phyloP scores from a whole-genome alignment of 1,140 invertebrate genomes.

The Penaeus vannamei region DNA sequence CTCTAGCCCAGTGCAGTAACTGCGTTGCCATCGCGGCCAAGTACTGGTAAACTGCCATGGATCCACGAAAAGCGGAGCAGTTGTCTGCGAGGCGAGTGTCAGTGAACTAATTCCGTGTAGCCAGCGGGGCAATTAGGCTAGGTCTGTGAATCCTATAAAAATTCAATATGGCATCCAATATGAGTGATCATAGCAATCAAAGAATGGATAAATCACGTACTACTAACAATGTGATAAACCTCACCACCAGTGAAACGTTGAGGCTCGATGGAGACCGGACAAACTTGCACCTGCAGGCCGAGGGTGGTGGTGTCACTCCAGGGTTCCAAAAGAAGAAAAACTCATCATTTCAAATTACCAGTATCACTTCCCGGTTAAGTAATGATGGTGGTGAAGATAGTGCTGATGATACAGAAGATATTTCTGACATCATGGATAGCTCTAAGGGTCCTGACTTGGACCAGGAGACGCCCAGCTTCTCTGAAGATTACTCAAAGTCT shows the following conservation, averaged over 20 bases:
- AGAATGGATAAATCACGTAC: conserved; percentile 45
- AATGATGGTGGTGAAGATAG: conserved; percentile 92
- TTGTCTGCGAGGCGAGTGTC: conserved; percentile 45
- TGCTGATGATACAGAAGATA: conserved; percentile 91
- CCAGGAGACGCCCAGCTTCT: conserved; percentile 83
- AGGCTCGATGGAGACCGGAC: conserved; percentile 53
- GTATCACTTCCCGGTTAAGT: conserved; percentile 83
- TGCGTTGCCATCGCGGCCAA: conserved; percentile 47
- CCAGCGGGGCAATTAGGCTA: conserved; percentile 55
- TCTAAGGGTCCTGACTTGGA: conserved; percentile 66
- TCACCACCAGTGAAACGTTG: conserved; percentile 54
- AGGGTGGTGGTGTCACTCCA: conserved; percentile 29
- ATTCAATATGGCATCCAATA: conserved; percentile 66
- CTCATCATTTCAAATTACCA: conserved; percentile 94
- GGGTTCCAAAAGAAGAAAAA: conserved; percentile 78
- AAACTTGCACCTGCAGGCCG: conserved; percentile 44
- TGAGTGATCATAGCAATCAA: conserved; percentile 49
- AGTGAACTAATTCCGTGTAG: conserved; percentile 54
- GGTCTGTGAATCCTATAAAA: conserved; percentile 58
- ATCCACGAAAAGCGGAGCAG: conserved; percentile 40
- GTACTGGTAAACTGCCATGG: conserved; percentile 43
- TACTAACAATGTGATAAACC: conserved; percentile 49
- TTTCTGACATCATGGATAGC: conserved; percentile 65
- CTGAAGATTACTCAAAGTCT: conserved; percentile 85
- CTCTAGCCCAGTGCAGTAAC: not conserved